Percentiles rank a stretch among this genome's conserved stretches.
These are phyloP conservation scores for Tapirus terrestris DNA, from an alignment of 2,113 vertebrate genomes.

Conservation along the genomic window DNA sequence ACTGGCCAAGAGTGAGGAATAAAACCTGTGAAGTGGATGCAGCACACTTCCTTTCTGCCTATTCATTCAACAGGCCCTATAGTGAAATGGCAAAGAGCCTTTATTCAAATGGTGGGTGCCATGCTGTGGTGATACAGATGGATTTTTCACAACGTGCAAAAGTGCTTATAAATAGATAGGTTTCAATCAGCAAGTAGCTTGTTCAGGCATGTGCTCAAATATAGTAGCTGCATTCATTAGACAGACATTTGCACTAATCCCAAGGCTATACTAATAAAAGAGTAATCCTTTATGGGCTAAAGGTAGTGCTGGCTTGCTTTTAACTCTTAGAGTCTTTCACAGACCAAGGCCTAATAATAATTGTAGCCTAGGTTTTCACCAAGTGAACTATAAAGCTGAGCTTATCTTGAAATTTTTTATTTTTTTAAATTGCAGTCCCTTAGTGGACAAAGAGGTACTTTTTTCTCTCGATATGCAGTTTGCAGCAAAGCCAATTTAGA, in stretches of 20 bases:
- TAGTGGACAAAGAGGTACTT: slow-evolving; percentile 57
- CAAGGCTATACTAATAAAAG: slow-evolving; percentile 83
- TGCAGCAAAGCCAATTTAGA: background rate
- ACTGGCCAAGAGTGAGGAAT: slow-evolving; percentile 62
- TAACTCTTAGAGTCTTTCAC: slow-evolving; percentile 65
- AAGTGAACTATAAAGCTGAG: slow-evolving; percentile 65
- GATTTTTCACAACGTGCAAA: slow-evolving; percentile 74
- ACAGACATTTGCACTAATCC: slow-evolving; percentile 84
- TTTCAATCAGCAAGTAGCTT: slow-evolving; percentile 83
- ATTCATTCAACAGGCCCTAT: background rate
- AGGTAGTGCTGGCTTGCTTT: slow-evolving; percentile 69
- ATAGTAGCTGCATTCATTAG: slow-evolving; percentile 87
- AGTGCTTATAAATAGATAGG: slow-evolving; percentile 85
- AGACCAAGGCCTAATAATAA: slow-evolving; percentile 67
- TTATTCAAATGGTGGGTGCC: slow-evolving; percentile 31
- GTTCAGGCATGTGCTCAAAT: slow-evolving; percentile 84
- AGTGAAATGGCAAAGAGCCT: slow-evolving; percentile 57
- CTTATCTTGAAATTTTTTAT: slow-evolving; percentile 45
- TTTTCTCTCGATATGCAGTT: background rate
- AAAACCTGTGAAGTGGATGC: slow-evolving; percentile 46
- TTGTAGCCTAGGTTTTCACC: slow-evolving; percentile 69
- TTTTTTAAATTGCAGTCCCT: slow-evolving; percentile 46
- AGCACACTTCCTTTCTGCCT: slow-evolving; percentile 43
- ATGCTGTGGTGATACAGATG: slow-evolving; percentile 39
- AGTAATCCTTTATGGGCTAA: slow-evolving; percentile 75